phyloP scores from a whole-genome alignment of 2,113 vertebrate genomes.

The Camelus bactrianus region DNA sequence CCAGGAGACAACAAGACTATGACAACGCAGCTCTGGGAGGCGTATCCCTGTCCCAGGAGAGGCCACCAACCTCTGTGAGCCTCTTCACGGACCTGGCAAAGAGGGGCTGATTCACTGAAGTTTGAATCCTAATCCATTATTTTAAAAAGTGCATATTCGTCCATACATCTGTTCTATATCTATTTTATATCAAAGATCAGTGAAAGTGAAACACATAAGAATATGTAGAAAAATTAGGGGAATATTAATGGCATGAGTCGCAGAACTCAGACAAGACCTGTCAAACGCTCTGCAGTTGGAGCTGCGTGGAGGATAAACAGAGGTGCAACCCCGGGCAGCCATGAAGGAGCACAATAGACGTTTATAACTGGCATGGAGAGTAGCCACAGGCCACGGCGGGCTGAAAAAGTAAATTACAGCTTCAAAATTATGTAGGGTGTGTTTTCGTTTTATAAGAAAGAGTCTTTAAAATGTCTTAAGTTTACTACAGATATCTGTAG shows the following conservation, averaged over 20 bases:
- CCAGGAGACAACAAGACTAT: fast-evolving
- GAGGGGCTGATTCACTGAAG: neutral
- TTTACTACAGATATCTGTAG: neutral
- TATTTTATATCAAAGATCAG: neutral
- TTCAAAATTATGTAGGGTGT: neutral
- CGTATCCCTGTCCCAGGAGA: fast-evolving
- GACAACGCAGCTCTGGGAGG: neutral
- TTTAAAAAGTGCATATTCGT: neutral
- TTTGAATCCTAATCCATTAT: neutral
- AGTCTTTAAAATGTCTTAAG: neutral
- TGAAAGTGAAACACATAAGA: neutral
- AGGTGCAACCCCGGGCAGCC: fast-evolving
- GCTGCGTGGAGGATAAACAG: fast-evolving
- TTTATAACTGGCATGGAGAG: fast-evolving
- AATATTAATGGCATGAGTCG: neutral
- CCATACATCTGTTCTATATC: neutral
- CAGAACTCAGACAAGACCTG: neutral
- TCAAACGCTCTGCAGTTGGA: neutral
- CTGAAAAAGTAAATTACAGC: neutral
- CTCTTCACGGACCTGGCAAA: neutral
- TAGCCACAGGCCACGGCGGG: neutral
- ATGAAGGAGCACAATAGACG: fast-evolving
- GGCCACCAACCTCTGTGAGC: fast-evolving
- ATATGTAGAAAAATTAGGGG: neutral
- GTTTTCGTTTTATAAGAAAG: neutral